These are phyloP conservation scores for Hoplodrina ambigua DNA, from an alignment of 2,888 invertebrate genomes.

Conservation along the genomic window DNA sequence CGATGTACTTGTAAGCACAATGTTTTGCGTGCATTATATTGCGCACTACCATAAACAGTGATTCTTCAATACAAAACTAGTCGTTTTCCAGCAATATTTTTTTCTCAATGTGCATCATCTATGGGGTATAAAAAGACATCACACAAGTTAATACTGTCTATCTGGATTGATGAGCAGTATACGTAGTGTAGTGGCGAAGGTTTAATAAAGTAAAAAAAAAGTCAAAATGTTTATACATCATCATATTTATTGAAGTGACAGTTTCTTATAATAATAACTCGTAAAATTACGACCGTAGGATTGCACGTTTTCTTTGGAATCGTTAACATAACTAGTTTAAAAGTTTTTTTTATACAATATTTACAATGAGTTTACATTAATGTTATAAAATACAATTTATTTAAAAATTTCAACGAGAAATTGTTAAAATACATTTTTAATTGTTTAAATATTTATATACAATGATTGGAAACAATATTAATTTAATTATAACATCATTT, in stretches of 20 bases:
- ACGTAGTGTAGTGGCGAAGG: no score
- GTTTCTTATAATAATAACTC: conserved; percentile 77
- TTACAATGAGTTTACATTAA: conserved; percentile 63
- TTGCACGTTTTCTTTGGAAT: conserved; percentile 89
- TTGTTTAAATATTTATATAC: conserved; percentile 55
- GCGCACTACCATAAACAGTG: no score
- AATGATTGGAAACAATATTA: conserved; percentile 45
- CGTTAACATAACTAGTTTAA: conserved; percentile 71
- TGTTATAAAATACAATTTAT: conserved; percentile 53
- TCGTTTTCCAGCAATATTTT: no score
- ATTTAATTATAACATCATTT: conserved; percentile 7
- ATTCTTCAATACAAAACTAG: no score
- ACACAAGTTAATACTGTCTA: no score
- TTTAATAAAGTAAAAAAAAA: conserved; percentile 50
- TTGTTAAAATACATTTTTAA: conserved; percentile 58
- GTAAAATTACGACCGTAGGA: conserved; percentile 80
- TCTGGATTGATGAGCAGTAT: no score
- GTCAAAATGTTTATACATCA: conserved; percentile 71
- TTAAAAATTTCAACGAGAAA: conserved; percentile 63
- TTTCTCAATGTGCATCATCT: no score
- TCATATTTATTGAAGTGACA: conserved; percentile 86
- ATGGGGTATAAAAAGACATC: no score
- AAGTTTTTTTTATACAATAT: conserved; percentile 65
- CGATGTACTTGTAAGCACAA: no score
- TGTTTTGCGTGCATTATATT: no score